A percentile compares a stretch with the other conserved stretches of the same genome.
phyloP scores from a whole-genome alignment of 1,140 invertebrate genomes.

The Ceratitis capitata region DNA sequence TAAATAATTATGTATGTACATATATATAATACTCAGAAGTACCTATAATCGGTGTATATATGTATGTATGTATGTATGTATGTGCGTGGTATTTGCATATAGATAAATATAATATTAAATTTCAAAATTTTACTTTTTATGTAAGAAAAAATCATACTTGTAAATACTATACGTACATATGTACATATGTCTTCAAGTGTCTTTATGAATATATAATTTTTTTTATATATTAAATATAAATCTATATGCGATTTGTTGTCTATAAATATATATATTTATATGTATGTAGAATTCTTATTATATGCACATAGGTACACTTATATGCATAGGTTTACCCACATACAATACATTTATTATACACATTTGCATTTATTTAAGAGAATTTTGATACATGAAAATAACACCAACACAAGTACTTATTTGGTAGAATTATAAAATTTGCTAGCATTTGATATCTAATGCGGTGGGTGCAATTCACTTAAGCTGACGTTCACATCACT shows the following conservation, averaged over 20 bases:
- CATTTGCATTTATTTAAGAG: background rate
- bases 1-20: background rate
- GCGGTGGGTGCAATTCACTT: constrained; percentile 21
- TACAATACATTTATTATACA: background rate
- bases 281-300: background rate
- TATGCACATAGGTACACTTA: background rate
- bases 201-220: too few species aligned
- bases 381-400: background rate
- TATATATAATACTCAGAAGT: too few species aligned
- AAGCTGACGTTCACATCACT: background rate
- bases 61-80: too few species aligned
- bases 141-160: too few species aligned
- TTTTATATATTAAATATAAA: too few species aligned
- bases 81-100: too few species aligned
- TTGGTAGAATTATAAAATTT: constrained; percentile 17
- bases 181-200: too few species aligned
- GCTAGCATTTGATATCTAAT: background rate
- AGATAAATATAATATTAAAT: too few species aligned
- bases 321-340: background rate
- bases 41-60: too few species aligned
- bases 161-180: background rate
- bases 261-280: background rate
- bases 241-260: too few species aligned
- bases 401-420: constrained; percentile 13
- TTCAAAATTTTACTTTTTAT: too few species aligned